Evolutionary conservation across 92 coral and sea anemone genomes (phyloP), one percentile per base, ranked within the genome.

Genomic region (Zoanthus sansibaricus): DNA sequence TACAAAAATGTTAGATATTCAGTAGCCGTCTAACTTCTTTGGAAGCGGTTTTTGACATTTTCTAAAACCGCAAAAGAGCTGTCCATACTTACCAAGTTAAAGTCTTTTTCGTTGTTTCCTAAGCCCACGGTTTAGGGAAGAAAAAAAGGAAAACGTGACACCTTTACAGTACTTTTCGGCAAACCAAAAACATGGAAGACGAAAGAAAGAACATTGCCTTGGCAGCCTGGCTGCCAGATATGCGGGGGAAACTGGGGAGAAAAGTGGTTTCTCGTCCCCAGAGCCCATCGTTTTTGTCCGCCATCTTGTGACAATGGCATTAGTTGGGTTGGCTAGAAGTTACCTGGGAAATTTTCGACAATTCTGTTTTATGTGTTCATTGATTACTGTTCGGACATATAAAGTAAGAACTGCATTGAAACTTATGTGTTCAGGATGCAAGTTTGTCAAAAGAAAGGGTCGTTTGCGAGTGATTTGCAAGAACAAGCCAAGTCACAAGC

Each of bases 401-500:
- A 93, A 96, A 88, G 98, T 97, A 83, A 94, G 98, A 69, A 91
- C 94, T 61, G 94, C 99, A 17, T 69, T 97, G 48, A 97, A 93
- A 79, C 90, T 95, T 10, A 91, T 92, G 91, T 97, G 99, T 77
- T 83, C 97, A 8, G 91, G 93, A 61, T 97, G 99, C 82, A 94
- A 92, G 82, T 97, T 97, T 86, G 99, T 97, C 48, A 95, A 85
- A 88, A 95, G 99, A 66, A 97, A 94, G 84, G 98, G 99, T 7
- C 94, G 94, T 32, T 82, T 97, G 72, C 97, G 99, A 9, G 98
- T 97, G 72, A 91, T 97, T 20, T 97, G 99, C 77, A 97, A 95
- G 86, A 91, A 93, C 77, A 95, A 95, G 86, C 94, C 94, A 32
- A 95, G 97, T 56, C 99, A 97, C 95, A 97, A 97, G 84, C 99